Evolutionary conservation across 35 echinoderm and acorn worm genomes (phyloP).

Genomic region (Patiria miniata): DNA sequence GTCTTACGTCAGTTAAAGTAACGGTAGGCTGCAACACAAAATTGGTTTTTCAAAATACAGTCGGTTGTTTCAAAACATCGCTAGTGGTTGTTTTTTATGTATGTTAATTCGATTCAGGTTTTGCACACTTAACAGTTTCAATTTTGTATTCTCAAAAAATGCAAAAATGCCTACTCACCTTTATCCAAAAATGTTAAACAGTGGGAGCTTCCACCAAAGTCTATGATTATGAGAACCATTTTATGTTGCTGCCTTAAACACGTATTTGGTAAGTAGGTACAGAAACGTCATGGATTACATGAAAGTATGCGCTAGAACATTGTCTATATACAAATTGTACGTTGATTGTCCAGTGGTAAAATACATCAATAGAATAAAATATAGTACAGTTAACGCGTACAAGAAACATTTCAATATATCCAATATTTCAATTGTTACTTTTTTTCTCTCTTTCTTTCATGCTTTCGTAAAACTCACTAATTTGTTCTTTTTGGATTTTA

Average conservation of each 20-base stretch:
- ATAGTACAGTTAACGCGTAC: neutral
- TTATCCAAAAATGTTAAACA: too few species aligned
- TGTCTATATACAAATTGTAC: conserved; percentile 10
- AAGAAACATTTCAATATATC: conserved; percentile 9
- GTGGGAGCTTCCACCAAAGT: too few species aligned
- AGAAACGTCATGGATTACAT: too few species aligned
- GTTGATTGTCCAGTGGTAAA: neutral
- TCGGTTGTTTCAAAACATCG: neutral
- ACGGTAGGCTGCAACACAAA: neutral
- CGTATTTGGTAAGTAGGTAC: too few species aligned
- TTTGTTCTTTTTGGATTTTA: neutral
- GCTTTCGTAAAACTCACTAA: neutral
- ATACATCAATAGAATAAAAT: conserved; percentile 17
- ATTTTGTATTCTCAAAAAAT: too few species aligned
- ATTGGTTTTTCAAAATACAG: neutral
- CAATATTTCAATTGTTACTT: neutral
- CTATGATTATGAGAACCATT: too few species aligned
- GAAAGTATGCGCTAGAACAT: too few species aligned
- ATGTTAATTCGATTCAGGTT: neutral
- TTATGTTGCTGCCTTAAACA: too few species aligned
- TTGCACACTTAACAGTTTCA: neutral
- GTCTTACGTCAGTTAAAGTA: conserved; percentile 8
- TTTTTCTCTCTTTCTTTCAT: too few species aligned
- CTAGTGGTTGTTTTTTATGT: neutral
- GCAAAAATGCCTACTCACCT: neutral